Evolutionary conservation across 2,797 vertebrate species (phyloP).

Genomic region (Poecilia picta): DNA sequence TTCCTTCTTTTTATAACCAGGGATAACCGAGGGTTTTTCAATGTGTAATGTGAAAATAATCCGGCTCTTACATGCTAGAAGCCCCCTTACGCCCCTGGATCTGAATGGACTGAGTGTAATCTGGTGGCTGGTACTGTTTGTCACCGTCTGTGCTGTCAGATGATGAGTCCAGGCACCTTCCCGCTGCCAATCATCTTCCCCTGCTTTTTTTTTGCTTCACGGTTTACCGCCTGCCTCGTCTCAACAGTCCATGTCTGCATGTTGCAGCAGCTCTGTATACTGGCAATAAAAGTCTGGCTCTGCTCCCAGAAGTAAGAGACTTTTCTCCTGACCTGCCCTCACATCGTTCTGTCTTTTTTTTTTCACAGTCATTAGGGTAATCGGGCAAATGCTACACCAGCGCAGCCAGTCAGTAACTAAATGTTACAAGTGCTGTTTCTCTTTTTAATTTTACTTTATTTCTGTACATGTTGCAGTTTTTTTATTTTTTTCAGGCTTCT

Average conservation of each 20-base stretch:
- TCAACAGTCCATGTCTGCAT: conserved; percentile 12
- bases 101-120: conserved; percentile 54
- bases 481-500: conserved; percentile 7
- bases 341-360: conserved; percentile 51
- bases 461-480: not conserved
- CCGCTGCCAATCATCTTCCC: conserved; percentile 25
- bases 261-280: conserved; percentile 28
- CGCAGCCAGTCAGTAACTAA: conserved; percentile 15
- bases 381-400: conserved; percentile 30
- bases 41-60: conserved; percentile 12
- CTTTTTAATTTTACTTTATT: not conserved
- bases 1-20: conserved; percentile 36
- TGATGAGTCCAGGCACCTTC: not conserved
- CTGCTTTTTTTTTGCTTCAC: not conserved
- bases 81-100: conserved; percentile 2
- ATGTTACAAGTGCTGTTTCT: conserved; percentile 1
- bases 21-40: not conserved
- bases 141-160: conserved; percentile 32
- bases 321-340: conserved; percentile 48
- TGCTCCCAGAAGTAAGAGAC: conserved; percentile 58
- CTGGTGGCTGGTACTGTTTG: conserved; percentile 47
- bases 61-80: conserved; percentile 6
- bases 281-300: conserved; percentile 50
- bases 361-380: conserved; percentile 52
- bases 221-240: conserved; percentile 12